phyloP scores from a whole-genome alignment of 2,113 vertebrate genomes.

The Baryphthengus martii region DNA sequence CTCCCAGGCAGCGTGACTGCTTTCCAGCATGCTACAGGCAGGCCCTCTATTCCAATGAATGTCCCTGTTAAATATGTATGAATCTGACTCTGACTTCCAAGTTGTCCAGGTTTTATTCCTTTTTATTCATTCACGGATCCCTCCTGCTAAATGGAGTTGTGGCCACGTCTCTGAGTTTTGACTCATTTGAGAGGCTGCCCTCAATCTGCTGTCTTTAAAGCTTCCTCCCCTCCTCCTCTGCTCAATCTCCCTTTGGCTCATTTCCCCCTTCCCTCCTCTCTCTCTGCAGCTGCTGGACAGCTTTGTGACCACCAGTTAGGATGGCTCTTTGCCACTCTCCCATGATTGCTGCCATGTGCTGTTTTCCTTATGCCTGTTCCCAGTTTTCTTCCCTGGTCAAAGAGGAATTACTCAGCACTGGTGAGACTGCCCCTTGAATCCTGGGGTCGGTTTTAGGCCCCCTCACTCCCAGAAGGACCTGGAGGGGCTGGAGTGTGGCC shows the following conservation, averaged over 20 bases:
- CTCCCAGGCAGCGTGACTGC: not conserved
- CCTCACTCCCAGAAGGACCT: not conserved
- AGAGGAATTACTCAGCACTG: not conserved
- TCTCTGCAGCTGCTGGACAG: conserved; percentile 48
- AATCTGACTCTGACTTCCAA: not conserved
- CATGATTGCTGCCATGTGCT: conserved; percentile 58
- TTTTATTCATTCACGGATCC: not conserved
- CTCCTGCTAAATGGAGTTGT: not conserved
- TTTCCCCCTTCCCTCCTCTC: not conserved
- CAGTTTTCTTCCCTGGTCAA: not conserved
- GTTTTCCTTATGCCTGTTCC: not conserved
- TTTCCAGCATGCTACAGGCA: not conserved
- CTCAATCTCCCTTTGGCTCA: not conserved
- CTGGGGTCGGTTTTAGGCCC: not conserved
- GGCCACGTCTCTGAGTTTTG: not conserved
- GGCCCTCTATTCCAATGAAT: not conserved
- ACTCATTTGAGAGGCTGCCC: not conserved
- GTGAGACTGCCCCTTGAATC: not conserved
- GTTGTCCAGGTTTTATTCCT: conserved; percentile 2
- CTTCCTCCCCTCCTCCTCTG: conserved; percentile 9
- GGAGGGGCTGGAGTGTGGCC: not conserved
- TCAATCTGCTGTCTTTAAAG: not conserved
- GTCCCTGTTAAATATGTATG: conserved; percentile 36
- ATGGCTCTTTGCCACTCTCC: conserved; percentile 58
- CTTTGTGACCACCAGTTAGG: conserved; percentile 49